A percentile compares a stretch with the other conserved stretches of the same genome.
These are phyloP conservation scores for Laodelphax striatellus DNA, from an alignment of 1,140 invertebrate species.

Conservation along the genomic window DNA sequence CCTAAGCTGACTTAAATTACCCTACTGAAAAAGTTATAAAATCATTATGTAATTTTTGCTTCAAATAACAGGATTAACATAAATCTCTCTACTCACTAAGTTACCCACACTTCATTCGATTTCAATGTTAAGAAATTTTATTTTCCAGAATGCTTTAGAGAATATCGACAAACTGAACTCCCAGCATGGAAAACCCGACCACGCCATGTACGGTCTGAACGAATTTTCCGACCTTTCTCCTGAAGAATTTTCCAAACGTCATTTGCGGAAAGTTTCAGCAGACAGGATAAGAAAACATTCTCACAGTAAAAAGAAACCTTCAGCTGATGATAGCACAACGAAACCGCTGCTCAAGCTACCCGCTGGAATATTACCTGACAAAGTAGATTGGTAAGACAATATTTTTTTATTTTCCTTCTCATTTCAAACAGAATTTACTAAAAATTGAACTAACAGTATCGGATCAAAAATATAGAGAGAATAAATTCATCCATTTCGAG, in stretches of 20 bases:
- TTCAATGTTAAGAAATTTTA: neutral
- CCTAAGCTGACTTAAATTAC: too few relatives aligned
- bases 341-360: constrained; percentile 11
- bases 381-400: constrained; percentile 27
- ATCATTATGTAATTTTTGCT: too few relatives aligned
- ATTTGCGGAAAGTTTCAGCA: constrained; percentile 31
- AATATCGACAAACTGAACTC: constrained; percentile 49
- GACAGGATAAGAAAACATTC: constrained; percentile 18
- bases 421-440: too few relatives aligned
- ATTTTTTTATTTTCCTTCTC: too few relatives aligned
- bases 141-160: constrained; percentile 42
- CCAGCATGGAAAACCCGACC: constrained; percentile 36
- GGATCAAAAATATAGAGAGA: too few relatives aligned
- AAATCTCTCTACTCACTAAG: too few relatives aligned
- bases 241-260: constrained; percentile 48
- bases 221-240: constrained; percentile 60
- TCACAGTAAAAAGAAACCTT: constrained; percentile 18
- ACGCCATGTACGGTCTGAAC: constrained; percentile 58
- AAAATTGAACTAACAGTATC: too few relatives aligned
- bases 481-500: too few relatives aligned
- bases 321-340: constrained; percentile 19
- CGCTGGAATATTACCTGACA: constrained; percentile 19
- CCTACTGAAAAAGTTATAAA: too few relatives aligned
- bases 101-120: too few relatives aligned
- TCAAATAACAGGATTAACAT: too few relatives aligned